Percentiles rank a stretch among this genome's conserved stretches.
phyloP scores from a whole-genome alignment of 2,113 vertebrate species.

The Ameiurus melas region DNA sequence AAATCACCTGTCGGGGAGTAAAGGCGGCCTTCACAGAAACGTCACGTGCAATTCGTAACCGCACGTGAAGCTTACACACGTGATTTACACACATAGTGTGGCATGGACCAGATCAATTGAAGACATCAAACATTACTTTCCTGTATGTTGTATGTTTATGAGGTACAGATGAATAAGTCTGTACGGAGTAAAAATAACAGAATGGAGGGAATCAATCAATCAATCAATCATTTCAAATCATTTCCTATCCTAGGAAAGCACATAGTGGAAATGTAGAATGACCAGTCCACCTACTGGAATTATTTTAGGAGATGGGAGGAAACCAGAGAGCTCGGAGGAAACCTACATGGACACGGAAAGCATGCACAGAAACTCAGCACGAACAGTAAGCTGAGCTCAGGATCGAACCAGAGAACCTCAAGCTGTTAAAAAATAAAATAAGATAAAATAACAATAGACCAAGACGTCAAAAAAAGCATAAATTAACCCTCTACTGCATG shows the following conservation, averaged over 20 bases:
- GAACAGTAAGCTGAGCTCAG: too few species aligned
- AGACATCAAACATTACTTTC: not conserved
- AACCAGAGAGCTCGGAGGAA: not conserved
- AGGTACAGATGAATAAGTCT: not conserved
- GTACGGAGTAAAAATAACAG: not conserved
- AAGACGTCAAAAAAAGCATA: not conserved
- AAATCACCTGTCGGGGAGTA: not conserved
- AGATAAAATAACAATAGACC: not conserved
- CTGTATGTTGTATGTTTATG: not conserved
- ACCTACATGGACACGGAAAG: not conserved
- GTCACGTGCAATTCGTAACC: not conserved
- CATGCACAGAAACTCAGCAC: too few species aligned
- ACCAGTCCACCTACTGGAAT: not conserved
- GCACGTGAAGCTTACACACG: not conserved
- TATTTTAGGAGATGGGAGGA: not conserved
- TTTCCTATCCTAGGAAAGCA: not conserved
- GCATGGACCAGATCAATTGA: constrained; percentile 49
- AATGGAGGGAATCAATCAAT: not conserved
- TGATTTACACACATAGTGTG: constrained; percentile 52
- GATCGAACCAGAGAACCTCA: not conserved
- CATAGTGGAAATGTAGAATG: not conserved
- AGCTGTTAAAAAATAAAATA: not conserved
- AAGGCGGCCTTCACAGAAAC: not conserved
- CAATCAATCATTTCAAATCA: too few species aligned
- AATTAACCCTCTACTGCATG: not conserved